A percentile compares a stretch with the other conserved stretches of the same genome.
phyloP scores from a whole-genome alignment of 2,797 vertebrate genomes.

The Myiotriccus ornatus region DNA sequence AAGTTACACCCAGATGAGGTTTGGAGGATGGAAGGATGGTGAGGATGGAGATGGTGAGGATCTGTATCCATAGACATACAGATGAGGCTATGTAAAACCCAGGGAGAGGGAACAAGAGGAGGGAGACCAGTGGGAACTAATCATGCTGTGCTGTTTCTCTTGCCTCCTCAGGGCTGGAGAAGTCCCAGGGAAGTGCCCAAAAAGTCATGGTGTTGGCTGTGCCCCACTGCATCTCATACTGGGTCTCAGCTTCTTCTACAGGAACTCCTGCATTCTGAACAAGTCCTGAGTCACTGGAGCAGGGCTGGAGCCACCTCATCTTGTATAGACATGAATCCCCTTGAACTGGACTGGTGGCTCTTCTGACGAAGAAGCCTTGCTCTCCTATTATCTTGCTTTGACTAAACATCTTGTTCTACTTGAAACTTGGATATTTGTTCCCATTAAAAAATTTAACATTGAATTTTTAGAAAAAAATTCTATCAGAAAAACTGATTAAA shows the following conservation, averaged over 20 bases:
- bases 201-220: neutral
- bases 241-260: neutral
- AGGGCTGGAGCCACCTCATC: neutral
- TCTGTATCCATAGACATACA: neutral
- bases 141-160: neutral
- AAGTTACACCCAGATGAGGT: fast-evolving
- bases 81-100: neutral
- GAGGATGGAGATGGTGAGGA: neutral
- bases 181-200: neutral
- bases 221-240: neutral
- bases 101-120: neutral
- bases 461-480: neutral
- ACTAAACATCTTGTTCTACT: neutral
- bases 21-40: neutral
- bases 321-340: neutral
- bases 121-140: neutral
- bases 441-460: neutral
- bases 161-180: neutral
- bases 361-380: neutral
- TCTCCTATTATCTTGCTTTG: neutral
- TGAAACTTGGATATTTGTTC: neutral
- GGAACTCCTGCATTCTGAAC: neutral
- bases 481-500: neutral
- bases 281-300: neutral
- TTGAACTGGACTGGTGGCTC: neutral